phyloP scores from a whole-genome alignment of 2,888 invertebrate genomes.

The Polymixis flavicincta region DNA sequence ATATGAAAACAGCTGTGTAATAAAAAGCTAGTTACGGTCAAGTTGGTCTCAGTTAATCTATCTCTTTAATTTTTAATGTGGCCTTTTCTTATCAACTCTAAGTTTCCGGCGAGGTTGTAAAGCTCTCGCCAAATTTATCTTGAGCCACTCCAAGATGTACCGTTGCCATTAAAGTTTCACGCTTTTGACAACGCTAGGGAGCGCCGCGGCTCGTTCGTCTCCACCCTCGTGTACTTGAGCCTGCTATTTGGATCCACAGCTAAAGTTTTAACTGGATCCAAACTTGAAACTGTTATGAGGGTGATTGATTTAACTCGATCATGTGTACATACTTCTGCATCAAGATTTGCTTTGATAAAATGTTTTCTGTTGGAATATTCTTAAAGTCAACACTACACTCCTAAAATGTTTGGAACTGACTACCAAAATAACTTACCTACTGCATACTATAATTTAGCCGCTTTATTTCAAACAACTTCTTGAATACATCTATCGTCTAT shows the following conservation, averaged over 20 bases:
- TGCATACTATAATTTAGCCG: constrained; percentile 4
- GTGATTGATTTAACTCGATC: constrained; percentile 72
- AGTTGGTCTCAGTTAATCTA: constrained; percentile 7
- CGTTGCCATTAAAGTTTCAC: constrained; percentile 81
- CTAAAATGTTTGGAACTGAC: not conserved
- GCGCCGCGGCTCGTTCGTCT: constrained; percentile 51
- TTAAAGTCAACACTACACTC: not conserved
- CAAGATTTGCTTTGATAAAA: constrained; percentile 19
- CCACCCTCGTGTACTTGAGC: constrained; percentile 71
- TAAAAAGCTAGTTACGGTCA: not conserved
- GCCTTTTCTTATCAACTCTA: constrained; percentile 66
- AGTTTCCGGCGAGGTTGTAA: constrained; percentile 63
- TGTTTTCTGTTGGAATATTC: constrained; percentile 10
- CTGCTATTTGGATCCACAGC: constrained; percentile 72
- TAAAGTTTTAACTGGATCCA: constrained; percentile 74
- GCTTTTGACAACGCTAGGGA: constrained; percentile 63
- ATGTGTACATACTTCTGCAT: constrained; percentile 33
- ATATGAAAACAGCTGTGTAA: constrained; percentile 1
- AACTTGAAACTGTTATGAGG: constrained; percentile 72
- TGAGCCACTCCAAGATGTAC: constrained; percentile 72
- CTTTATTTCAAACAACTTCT: constrained; percentile 30
- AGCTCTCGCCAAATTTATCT: constrained; percentile 76
- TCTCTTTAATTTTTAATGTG: constrained; percentile 67
- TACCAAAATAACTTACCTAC: not conserved
- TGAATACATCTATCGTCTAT: constrained; percentile 22